These are phyloP conservation scores for Morelia viridis DNA, from an alignment of 2,797 vertebrate species.

Conservation along the genomic window DNA sequence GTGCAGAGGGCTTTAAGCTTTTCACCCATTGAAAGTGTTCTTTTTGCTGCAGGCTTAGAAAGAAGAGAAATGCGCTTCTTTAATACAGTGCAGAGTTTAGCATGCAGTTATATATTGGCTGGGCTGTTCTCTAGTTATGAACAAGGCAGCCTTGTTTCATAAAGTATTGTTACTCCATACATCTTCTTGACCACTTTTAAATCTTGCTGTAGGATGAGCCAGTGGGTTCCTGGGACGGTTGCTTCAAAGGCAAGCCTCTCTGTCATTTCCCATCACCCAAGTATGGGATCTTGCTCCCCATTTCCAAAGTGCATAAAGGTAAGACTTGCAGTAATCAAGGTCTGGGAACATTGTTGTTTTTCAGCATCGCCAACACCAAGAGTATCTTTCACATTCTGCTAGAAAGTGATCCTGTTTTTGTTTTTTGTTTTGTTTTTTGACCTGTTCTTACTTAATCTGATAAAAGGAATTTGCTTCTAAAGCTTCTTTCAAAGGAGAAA, in stretches of 20 bases:
- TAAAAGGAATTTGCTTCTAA: too few species aligned
- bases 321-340: not conserved
- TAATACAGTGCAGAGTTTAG: too few species aligned
- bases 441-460: too few species aligned
- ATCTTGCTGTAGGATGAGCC: slow-evolving; percentile 71
- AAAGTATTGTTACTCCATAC: not conserved
- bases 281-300: slow-evolving; percentile 70
- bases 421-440: not conserved
- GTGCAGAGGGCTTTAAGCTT: too few species aligned
- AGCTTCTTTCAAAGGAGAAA: too few species aligned
- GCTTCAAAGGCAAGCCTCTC: slow-evolving; percentile 68
- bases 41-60: too few species aligned
- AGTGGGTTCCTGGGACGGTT: slow-evolving; percentile 75
- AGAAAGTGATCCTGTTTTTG: not conserved
- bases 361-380: too few species aligned
- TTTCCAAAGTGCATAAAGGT: slow-evolving; percentile 73
- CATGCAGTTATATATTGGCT: too few species aligned
- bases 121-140: not conserved
- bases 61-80: too few species aligned
- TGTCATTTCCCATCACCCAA: slow-evolving; percentile 69
- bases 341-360: not conserved
- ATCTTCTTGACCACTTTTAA: not conserved
- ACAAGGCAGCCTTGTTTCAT: not conserved
- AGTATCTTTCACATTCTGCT: not conserved
- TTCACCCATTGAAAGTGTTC: too few species aligned